phyloP scores from a whole-genome alignment of 2,888 invertebrate genomes.

The Yponomeuta evonymella region DNA sequence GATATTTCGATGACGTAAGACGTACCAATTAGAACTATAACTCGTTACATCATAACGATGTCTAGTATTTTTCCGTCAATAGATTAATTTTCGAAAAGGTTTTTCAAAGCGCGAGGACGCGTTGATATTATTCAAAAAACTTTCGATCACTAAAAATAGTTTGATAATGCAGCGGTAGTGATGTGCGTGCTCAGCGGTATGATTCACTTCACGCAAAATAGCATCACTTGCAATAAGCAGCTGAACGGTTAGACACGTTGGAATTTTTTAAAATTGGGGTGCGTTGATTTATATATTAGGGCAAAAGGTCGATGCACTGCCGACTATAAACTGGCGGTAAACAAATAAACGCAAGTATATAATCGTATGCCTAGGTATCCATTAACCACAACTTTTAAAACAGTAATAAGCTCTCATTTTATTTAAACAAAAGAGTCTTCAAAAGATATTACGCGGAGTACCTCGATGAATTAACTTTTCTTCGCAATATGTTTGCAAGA shows the following conservation, averaged over 20 bases:
- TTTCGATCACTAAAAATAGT: slow-evolving; percentile 20
- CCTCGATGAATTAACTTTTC: neutral
- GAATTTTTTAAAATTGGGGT: too few species aligned
- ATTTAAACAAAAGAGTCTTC: neutral
- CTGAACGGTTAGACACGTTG: too few species aligned
- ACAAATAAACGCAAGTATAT: too few species aligned
- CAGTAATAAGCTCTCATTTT: neutral
- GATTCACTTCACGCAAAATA: neutral
- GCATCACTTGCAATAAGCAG: too few species aligned
- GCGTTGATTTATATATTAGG: too few species aligned
- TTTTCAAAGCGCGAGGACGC: slow-evolving; percentile 6
- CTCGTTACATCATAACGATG: slow-evolving; percentile 17
- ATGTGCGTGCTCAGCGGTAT: neutral
- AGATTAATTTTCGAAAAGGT: slow-evolving; percentile 7
- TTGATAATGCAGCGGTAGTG: slow-evolving; percentile 4
- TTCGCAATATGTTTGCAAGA: neutral
- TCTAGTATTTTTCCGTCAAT: slow-evolving; percentile 20
- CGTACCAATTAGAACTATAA: neutral
- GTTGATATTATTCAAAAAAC: slow-evolving; percentile 19
- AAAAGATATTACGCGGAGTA: neutral
- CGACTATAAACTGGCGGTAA: too few species aligned
- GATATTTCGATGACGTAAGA: neutral
- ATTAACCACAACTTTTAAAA: too few species aligned
- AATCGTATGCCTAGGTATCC: too few species aligned
- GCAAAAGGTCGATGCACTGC: too few species aligned